Evolutionary conservation across 2,888 invertebrate species (phyloP).

Genomic region (Amiota communis): DNA sequence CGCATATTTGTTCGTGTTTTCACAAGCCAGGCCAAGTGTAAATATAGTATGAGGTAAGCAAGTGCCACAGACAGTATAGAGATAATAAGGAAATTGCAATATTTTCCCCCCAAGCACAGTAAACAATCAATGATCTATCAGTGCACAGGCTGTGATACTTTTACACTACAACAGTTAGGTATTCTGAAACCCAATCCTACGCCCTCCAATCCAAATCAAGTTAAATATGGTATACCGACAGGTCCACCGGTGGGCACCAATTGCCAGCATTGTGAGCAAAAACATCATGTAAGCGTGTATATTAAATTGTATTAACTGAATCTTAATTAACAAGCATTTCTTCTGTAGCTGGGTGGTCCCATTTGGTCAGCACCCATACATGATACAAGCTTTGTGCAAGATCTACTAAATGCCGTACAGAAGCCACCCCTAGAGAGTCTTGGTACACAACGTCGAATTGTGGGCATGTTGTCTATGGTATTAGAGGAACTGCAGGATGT

Average conservation of each 20-base stretch:
- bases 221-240: constrained; percentile 80
- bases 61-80: no score
- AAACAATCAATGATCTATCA: constrained; percentile 91
- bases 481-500: constrained; percentile 86
- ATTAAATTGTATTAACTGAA: background rate
- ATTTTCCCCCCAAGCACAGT: constrained; percentile 73
- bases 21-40: constrained; percentile 87
- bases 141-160: constrained; percentile 91
- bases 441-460: constrained; percentile 83
- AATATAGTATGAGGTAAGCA: constrained; percentile 85
- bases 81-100: background rate
- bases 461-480: constrained; percentile 87
- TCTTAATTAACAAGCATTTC: constrained; percentile 21
- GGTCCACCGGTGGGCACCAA: constrained; percentile 79
- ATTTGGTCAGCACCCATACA: constrained; percentile 94
- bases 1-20: constrained; percentile 91
- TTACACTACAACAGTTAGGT: constrained; percentile 85
- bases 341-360: constrained; percentile 87
- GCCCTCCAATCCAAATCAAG: constrained; percentile 76
- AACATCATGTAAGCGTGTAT: constrained; percentile 78
- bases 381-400: constrained; percentile 82
- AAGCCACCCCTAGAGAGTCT: constrained; percentile 72
- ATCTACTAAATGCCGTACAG: constrained; percentile 76
- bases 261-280: constrained; percentile 85
- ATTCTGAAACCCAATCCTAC: constrained; percentile 76